Evolutionary conservation across 2,113 vertebrate genomes (phyloP), one percentile per base, ranked within the genome.

Genomic region (Melanerpes aurifrons): DNA sequence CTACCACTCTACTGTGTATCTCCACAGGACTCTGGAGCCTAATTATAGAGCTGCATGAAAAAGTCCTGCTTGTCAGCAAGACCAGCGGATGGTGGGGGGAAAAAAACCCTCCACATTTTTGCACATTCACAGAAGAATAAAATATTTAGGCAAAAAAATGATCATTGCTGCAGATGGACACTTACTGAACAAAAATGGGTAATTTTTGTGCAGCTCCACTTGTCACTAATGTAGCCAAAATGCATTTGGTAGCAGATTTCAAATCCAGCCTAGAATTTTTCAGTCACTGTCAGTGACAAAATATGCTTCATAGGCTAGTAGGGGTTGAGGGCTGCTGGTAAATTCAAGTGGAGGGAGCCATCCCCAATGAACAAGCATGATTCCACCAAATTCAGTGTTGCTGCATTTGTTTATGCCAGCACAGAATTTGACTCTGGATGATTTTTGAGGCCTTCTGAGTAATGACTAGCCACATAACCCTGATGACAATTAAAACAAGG

Each of bases 31-130:
- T 79, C 94, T 92, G 87, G 89, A 95, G 95, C 67, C 94, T 96
- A 97, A 97, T 97, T 97, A 96, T 87, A 95, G 89, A 92, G 67
- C 83, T 92, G 17, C 64, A 87, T 89, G 83, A 95, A 93, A 90
- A 96, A 92, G 77, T 94, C 95, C 75, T 93, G 71, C 92, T 90
- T 92, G 89, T 97, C 95, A 97, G 96, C 96, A 96, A 89, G 95
- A 93, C 31, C 12, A 0, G 86, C 43, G 66, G 80, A n/a, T n/a
- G 93, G 48, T 61, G 93, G 54, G 64, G 9, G 56, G 26, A 86
- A 58, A 91, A 86, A 54, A 92, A 86, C 74, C 82, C 9, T 26
- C 62, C 69, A 50, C 66, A 66, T 86, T 96, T 97, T 93, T 93
- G 86, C 91, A 89, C 93, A 95, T 95, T 96, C 90, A 91, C 53